Base-by-base conservation (phyloP, 2,113 vertebrate genomes). In the Propithecus coquereli region DNA sequence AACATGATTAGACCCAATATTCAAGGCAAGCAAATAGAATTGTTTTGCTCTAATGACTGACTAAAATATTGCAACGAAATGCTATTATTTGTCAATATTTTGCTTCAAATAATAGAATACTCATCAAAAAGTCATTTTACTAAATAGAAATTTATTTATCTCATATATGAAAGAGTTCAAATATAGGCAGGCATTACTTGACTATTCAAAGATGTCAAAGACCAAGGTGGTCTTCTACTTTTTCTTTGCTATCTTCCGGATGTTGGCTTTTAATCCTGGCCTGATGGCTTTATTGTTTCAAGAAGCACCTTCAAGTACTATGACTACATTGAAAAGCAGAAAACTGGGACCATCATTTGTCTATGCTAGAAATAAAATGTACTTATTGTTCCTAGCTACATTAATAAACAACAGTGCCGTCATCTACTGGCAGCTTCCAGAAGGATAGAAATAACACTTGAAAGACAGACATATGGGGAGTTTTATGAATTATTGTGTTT, bases 331-430 rank as follows among this genome's bases (percentile, higher is more conserved):
- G 82, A 66, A 81, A 88, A 83, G 47, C 30, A 96, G 71, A 95
- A 90, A 63, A n/a, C 6, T 74, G 34, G 34, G 86, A 73, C 20
- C 7, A 74, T 59, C 16, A 47, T 54, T 94, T 79, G 4, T 79
- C 17, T 86, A 17, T 88, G 50, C 25, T 94, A 63, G 50, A 97
- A 95, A 86, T 87, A 96, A 94, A 96, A 37, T 71, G 17, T 45
- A 18, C 16, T 82, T 70, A 73, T 47, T 93, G 2, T 73, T 91
- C 9, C 6, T 10, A 77, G 16, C 4, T 66, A 57, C 9, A 43
- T 89, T 90, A 74, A 90, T 82, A 91, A 73, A 52, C 1, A 76
- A 25, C 9, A 84, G 5, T 52, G n/a, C n/a, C 14, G 23, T 70
- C n/a, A 40, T 54, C 40, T 77, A 20, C 32, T 16, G 9, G 50